These are phyloP conservation scores for Parnassius apollo DNA, from an alignment of 2,888 invertebrate species.

Conservation along the genomic window DNA sequence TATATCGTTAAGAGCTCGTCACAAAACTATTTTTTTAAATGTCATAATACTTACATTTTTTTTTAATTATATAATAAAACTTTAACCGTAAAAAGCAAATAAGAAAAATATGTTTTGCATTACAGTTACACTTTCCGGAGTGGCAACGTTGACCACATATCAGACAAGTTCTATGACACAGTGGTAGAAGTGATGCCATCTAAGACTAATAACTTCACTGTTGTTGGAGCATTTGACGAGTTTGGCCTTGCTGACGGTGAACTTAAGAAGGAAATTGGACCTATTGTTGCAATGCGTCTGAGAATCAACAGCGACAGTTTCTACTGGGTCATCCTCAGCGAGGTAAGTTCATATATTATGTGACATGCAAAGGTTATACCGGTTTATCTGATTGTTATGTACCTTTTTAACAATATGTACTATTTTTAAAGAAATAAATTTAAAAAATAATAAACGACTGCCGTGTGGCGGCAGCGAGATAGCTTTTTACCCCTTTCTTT, in stretches of 20 bases:
- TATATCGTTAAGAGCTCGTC: too few relatives aligned
- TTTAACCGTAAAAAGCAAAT: too few relatives aligned
- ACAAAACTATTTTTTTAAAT: neutral
- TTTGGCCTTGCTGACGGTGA: slow-evolving; percentile 90
- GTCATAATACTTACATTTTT: neutral
- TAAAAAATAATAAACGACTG: too few relatives aligned
- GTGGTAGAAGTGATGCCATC: slow-evolving; percentile 89
- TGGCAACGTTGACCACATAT: slow-evolving; percentile 94
- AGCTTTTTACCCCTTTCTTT: too few relatives aligned
- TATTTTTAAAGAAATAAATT: too few relatives aligned
- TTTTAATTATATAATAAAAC: neutral
- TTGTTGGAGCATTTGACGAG: slow-evolving; percentile 88
- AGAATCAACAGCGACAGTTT: slow-evolving; percentile 89
- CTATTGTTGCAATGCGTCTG: slow-evolving; percentile 87
- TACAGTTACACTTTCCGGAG: slow-evolving; percentile 91
- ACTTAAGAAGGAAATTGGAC: slow-evolving; percentile 85
- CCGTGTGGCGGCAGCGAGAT: too few relatives aligned
- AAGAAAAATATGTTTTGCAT: slow-evolving; percentile 24
- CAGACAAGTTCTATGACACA: slow-evolving; percentile 93
- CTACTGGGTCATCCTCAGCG: slow-evolving; percentile 95
- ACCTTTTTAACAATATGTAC: too few relatives aligned
- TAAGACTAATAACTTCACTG: slow-evolving; percentile 81
- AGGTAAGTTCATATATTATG: slow-evolving; percentile 79
- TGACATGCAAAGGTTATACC: too few relatives aligned
- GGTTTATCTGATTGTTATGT: too few relatives aligned